A percentile compares a stretch with the other conserved stretches of the same genome.
phyloP scores from a whole-genome alignment of 2,888 invertebrate species.

The Agrilus mali region DNA sequence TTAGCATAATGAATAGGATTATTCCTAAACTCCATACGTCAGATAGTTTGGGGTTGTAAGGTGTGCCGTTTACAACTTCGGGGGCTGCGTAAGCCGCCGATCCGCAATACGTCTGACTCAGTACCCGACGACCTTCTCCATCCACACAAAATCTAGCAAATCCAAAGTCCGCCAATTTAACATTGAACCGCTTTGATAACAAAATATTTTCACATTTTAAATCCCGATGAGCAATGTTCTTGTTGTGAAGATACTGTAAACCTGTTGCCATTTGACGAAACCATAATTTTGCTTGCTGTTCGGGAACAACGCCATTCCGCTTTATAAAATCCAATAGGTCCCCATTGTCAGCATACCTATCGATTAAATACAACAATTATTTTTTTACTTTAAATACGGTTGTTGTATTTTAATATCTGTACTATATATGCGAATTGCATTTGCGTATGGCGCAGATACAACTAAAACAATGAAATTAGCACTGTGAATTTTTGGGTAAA shows the following conservation, averaged over 20 bases:
- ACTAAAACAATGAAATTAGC: too few relatives aligned
- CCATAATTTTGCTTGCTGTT: slow-evolving; percentile 70
- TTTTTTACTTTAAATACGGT: too few relatives aligned
- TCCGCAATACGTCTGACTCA: slow-evolving; percentile 90
- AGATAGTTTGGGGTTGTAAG: slow-evolving; percentile 77
- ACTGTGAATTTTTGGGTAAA: too few relatives aligned
- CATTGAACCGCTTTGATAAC: slow-evolving; percentile 69
- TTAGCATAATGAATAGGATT: slow-evolving; percentile 87
- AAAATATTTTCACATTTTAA: slow-evolving; percentile 90
- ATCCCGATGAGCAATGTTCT: slow-evolving; percentile 81
- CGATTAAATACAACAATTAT: too few relatives aligned
- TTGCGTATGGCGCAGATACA: too few relatives aligned
- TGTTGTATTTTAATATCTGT: too few relatives aligned
- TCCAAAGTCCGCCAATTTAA: slow-evolving; percentile 90
- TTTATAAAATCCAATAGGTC: slow-evolving; percentile 78
- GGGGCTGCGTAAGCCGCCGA: slow-evolving; percentile 95
- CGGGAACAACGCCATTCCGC: slow-evolving; percentile 61
- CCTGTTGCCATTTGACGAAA: slow-evolving; percentile 78
- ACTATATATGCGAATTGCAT: too few relatives aligned
- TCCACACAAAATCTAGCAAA: slow-evolving; percentile 76
- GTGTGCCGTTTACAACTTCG: slow-evolving; percentile 81
- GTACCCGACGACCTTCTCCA: slow-evolving; percentile 55
- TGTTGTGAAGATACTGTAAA: slow-evolving; percentile 68
- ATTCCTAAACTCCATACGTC: slow-evolving; percentile 92
- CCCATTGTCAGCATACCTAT: slow-evolving; percentile 70